Evolutionary conservation across 2,888 invertebrate genomes (phyloP), one percentile per base, ranked within the genome.

Genomic region (Melieria picta): DNA sequence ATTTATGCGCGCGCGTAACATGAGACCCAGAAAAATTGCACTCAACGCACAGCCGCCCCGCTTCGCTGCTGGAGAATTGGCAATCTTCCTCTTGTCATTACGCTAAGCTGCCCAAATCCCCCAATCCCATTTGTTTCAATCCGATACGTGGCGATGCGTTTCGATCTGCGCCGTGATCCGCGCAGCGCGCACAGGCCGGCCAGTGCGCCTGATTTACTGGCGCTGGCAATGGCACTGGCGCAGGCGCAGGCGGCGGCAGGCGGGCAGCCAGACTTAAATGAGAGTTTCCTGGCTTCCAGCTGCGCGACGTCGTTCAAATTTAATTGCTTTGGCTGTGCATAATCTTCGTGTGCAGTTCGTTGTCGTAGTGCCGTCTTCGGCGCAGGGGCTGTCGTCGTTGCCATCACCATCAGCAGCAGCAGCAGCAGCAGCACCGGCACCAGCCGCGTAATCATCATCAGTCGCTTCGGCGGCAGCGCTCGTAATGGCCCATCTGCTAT

Each of bases 281-380:
- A 86, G 83, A 84, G 82, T 86, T 86, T 86, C 86, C 86, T 86
- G 86, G 85, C 86, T 83, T 85, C 86, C 86, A 86, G 84, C 84
- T 82, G 86, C 77, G 87, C 79, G 80, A 80, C 81, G 81, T 80
- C 83, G 80, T 82, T 82, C 80, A 80, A 82, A 81, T 85, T 85
- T 86, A 86, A 86, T 86, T 86, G 85, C 84, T 83, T 84, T 81
- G 66, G 69, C 79, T 78, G 80, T 72, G 74, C 74, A 74, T 72
- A 74, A 74, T 74, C 74, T 74, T 74, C 74, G 73, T 75, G 74
- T 71, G 73, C 73, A 70, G 65, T 72, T 75, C 61, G 45, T 68
- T 46, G 57, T 63, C 60, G 65, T 42, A 57, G 9, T 58, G 46
- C 48, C 67, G 55, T 55, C 57, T 62, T 45, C 62, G 55, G 42